These are phyloP conservation scores for Incurvaria masculella DNA, from an alignment of 2,888 invertebrate species.

Conservation along the genomic window DNA sequence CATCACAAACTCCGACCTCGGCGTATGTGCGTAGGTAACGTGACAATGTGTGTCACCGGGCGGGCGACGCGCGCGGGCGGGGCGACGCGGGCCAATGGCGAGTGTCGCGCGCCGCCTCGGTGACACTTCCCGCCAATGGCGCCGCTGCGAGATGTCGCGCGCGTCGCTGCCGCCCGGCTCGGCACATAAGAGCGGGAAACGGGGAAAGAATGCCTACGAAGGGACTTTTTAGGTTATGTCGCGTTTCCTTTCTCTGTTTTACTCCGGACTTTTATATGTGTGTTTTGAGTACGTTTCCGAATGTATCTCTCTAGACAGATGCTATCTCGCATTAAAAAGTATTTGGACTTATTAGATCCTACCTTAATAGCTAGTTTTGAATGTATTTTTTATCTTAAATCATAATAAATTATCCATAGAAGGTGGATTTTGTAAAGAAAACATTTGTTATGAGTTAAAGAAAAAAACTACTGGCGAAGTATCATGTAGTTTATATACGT, in stretches of 20 bases:
- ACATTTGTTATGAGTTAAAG: no score
- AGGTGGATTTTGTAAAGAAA: no score
- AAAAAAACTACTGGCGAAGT: no score
- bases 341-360: no score
- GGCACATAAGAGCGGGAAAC: slow-evolving; percentile 29
- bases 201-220: slow-evolving; percentile 7
- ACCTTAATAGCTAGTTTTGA: no score
- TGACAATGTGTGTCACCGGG: slow-evolving; percentile 20
- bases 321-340: no score
- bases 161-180: slow-evolving; percentile 39
- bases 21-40: background rate
- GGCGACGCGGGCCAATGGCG: slow-evolving; percentile 29
- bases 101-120: slow-evolving; percentile 46
- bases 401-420: no score
- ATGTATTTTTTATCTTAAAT: no score
- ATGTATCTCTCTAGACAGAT: slow-evolving; percentile 3
- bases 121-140: slow-evolving; percentile 48
- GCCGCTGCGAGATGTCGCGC: slow-evolving; percentile 32
- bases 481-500: no score
- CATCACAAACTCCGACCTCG: background rate
- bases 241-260: background rate
- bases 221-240: slow-evolving; percentile 2
- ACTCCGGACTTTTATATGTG: slow-evolving; percentile 1
- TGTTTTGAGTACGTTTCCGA: slow-evolving; percentile 7
- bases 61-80: slow-evolving; percentile 30